phyloP scores from a whole-genome alignment of 2,797 vertebrate genomes.

The Sebastolobus altivelis region DNA sequence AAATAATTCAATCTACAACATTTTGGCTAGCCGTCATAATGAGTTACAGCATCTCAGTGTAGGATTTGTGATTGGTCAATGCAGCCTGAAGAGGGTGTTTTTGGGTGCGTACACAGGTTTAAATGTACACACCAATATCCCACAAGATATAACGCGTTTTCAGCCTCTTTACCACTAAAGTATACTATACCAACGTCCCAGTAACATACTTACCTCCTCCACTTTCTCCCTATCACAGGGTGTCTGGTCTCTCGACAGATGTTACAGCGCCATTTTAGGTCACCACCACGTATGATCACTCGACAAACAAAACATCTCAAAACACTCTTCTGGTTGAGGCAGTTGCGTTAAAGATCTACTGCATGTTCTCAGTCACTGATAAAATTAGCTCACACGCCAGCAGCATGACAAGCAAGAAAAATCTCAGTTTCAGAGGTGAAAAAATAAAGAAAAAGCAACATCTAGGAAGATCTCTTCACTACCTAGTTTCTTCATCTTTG shows the following conservation, averaged over 20 bases:
- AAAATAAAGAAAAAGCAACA: slow-evolving; percentile 75
- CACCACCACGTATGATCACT: slow-evolving; percentile 26
- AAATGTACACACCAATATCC: slow-evolving; percentile 11
- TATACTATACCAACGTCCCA: not conserved
- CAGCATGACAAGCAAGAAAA: slow-evolving; percentile 63
- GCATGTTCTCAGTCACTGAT: slow-evolving; percentile 50
- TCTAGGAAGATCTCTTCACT: slow-evolving; percentile 88
- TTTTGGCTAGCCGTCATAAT: slow-evolving; percentile 8
- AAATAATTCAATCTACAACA: slow-evolving; percentile 8
- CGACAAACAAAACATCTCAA: slow-evolving; percentile 30
- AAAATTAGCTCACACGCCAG: slow-evolving; percentile 74
- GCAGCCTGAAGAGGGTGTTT: slow-evolving; percentile 27
- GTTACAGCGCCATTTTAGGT: slow-evolving; percentile 6
- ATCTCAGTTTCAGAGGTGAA: slow-evolving; percentile 51
- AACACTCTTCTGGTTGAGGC: slow-evolving; percentile 53
- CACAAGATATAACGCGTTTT: slow-evolving; percentile 7
- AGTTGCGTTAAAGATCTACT: slow-evolving; percentile 58
- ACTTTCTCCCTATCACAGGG: not conserved
- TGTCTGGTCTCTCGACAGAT: slow-evolving; percentile 13
- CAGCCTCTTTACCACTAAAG: slow-evolving; percentile 3
- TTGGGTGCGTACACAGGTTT: slow-evolving; percentile 7
- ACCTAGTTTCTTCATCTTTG: slow-evolving; percentile 97
- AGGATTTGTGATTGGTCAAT: slow-evolving; percentile 7
- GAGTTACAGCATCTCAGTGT: slow-evolving; percentile 12
- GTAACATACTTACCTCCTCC: slow-evolving; percentile 9